Base-by-base conservation (phyloP, 1,140 invertebrate species). In the Littorina saxatilis region DNA sequence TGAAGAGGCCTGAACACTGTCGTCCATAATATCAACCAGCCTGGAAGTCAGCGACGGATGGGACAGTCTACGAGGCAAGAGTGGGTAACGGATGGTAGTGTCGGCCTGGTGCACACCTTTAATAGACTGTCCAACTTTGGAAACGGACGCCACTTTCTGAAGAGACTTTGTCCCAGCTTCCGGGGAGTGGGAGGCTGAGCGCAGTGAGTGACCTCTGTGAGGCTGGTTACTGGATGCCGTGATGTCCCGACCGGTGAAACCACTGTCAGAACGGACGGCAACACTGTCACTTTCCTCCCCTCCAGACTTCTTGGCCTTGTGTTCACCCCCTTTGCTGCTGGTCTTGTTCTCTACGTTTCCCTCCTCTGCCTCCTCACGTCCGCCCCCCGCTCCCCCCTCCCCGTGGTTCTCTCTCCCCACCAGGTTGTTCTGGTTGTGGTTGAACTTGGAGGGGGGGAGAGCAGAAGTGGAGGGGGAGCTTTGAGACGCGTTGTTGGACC, bases 1-100 rank as follows among this genome's bases (percentile, higher is more conserved):
- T 15, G 52, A 73, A 15, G 47, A 43, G 4, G 79, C 79, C 50
- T 80, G 79, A 17, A 80, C 68, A 80, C 79, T 80, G 68, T 80
- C 79, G 20, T 80, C 70, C 79, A 80, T 80, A 11, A 58, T 52
- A 20, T 47, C 74, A 32, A 32, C 66, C 2, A 17, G 15, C 66
- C 39, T 68, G 32, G 66, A 68, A 5, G 66, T 68, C 35, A 68
- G 35, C 32, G 66, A 39, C 27, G 66, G 66, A 35, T 68, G 66
- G 66, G 66, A 68, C 66, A 68, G 35, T 68, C 66, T 68, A 23
- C 66, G 13, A 35, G 66, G 66, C 32, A 32, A 68, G 32, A 68
- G 66, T 0, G 66, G 66, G 23, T 39, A 68, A 2, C 66, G 66
- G 9, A 68, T 35, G 35, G 66, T 20, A 39, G 66, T 15, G 7